phyloP scores from a whole-genome alignment of 2,888 invertebrate genomes.

The Standfussiana lucernea region DNA sequence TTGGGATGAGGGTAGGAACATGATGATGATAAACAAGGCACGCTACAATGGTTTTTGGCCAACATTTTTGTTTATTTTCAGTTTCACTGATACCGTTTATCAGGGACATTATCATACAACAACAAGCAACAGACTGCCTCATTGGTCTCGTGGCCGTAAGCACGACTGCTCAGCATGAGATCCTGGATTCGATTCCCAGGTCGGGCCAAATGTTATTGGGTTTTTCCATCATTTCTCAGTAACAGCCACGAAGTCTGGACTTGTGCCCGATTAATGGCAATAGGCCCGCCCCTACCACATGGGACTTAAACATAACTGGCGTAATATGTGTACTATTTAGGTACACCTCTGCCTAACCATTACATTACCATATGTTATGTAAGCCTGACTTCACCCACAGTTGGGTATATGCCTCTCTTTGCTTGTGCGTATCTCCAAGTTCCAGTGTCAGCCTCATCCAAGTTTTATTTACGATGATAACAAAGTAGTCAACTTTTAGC shows the following conservation, averaged over 20 bases:
- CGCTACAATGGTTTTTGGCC: background rate
- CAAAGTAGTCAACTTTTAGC: background rate
- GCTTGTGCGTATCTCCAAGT: background rate
- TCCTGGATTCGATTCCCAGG: background rate
- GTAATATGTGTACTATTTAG: too few species aligned
- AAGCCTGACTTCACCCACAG: background rate
- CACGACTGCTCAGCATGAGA: background rate
- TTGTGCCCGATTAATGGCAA: background rate
- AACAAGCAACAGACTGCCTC: background rate
- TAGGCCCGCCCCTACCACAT: too few species aligned
- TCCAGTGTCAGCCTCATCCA: background rate
- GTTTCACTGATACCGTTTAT: background rate
- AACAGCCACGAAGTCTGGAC: background rate
- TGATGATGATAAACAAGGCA: too few species aligned
- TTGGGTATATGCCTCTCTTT: background rate
- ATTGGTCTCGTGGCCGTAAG: rapidly evolving
- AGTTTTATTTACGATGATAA: background rate
- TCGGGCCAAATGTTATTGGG: background rate
- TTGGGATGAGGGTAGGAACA: too few species aligned
- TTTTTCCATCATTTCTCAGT: background rate
- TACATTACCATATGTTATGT: too few species aligned
- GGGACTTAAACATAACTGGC: background rate
- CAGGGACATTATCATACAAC: background rate
- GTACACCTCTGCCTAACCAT: too few species aligned
- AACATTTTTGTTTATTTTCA: background rate